Conservation (phyloP, 2,888 invertebrate genomes). For the Invenusta paracnida region DNA sequence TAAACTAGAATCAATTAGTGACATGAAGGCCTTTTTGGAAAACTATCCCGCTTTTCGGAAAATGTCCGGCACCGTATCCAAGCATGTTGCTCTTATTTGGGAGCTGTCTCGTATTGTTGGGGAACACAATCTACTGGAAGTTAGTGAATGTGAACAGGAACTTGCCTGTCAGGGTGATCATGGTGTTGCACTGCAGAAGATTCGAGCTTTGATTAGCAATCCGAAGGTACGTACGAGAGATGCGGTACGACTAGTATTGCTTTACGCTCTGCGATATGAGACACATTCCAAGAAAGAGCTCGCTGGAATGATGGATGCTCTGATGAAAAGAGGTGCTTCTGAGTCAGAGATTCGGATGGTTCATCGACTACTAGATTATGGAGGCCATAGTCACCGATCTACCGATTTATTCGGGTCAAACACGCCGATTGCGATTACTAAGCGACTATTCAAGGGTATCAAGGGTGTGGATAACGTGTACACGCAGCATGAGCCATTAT, state of each 20-base stretch:
- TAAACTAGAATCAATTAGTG: conserved; percentile 92
- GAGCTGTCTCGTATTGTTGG: conserved; percentile 82
- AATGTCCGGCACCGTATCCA: conserved; percentile 75
- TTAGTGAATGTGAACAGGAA: conserved; percentile 63
- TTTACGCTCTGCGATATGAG: conserved; percentile 89
- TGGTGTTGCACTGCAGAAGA: conserved; percentile 64
- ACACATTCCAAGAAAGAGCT: conserved; percentile 77
- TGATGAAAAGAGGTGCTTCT: conserved; percentile 69
- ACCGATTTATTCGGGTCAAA: conserved; percentile 76
- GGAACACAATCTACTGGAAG: conserved; percentile 71
- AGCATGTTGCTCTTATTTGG: conserved; percentile 92
- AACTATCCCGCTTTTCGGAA: conserved; percentile 91
- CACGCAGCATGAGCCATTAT: conserved; percentile 90
- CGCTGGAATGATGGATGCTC: conserved; percentile 70
- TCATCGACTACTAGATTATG: conserved; percentile 67
- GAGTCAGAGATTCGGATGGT: conserved; percentile 61
- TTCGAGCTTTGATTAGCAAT: conserved; percentile 73
- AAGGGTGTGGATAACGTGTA: conserved; percentile 94
- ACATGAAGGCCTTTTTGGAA: conserved; percentile 96
- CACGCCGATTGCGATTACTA: conserved; percentile 70
- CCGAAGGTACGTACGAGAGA: conserved; percentile 73
- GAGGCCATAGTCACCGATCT: conserved; percentile 75
- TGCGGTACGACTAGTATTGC: conserved; percentile 77
- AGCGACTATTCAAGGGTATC: conserved; percentile 64
- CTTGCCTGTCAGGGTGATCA: conserved; percentile 70